These are phyloP conservation scores for Belgica antarctica DNA, from an alignment of 2,888 invertebrate species.

Conservation along the genomic window DNA sequence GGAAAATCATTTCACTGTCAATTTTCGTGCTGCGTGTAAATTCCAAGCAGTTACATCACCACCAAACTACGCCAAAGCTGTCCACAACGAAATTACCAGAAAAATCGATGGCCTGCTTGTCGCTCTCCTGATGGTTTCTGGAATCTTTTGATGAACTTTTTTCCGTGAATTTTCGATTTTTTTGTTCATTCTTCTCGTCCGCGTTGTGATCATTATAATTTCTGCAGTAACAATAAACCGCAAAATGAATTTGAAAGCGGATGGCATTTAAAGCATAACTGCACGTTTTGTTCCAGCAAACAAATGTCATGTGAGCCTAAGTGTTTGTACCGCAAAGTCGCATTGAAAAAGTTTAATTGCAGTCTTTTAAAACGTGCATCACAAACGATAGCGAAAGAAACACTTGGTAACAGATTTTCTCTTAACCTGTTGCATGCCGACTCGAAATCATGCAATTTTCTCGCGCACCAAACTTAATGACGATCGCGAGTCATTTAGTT, in stretches of 20 bases:
- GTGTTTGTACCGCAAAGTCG: background rate
- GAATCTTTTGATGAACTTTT: conserved; percentile 39
- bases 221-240: conserved; percentile 37
- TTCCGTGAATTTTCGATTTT: conserved; percentile 3
- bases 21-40: no score
- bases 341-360: conserved; percentile 6
- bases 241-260: conserved; percentile 38
- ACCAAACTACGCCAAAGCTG: no score
- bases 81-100: background rate
- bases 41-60: no score
- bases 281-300: conserved; percentile 26
- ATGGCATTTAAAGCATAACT: conserved; percentile 24
- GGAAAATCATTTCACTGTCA: no score
- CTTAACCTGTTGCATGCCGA: background rate
- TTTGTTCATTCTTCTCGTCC: background rate
- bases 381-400: background rate
- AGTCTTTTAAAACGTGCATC: background rate
- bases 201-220: conserved; percentile 35
- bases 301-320: conserved; percentile 18
- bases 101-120: background rate
- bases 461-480: background rate
- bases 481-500: background rate
- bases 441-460: conserved; percentile 27
- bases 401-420: conserved; percentile 13
- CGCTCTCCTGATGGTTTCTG: background rate